Base-by-base conservation (phyloP, 2,113 vertebrate species). In the Amphilophus citrinellus region DNA sequence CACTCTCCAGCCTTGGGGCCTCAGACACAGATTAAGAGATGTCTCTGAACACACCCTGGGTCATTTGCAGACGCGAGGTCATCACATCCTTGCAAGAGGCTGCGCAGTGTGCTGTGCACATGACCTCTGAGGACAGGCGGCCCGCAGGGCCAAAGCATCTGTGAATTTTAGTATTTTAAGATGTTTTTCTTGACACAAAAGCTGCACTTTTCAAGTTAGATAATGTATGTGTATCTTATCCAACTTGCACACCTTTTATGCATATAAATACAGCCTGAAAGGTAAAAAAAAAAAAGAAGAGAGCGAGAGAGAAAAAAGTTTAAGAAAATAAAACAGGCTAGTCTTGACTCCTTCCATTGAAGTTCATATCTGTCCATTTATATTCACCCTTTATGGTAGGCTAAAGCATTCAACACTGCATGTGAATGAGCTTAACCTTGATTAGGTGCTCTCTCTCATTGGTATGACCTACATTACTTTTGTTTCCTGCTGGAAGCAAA, bases 141-240 rank as follows among this genome's bases (percentile, higher is more conserved):
- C 44, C 44, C 17, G 17, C 6, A 1, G 47, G 27, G 44, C 66
- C 66, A 53, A 73, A 73, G 66, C 17, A 32, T 53, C 3, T 53
- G 47, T 20, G 30, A 32, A 53, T 53, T 32, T 24, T 71, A 7
- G 18, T 17, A 53, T 73, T 53, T 71, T 20, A 71, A 71, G 44
- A 6, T 0, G 0, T 0, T 1, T 13, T 30, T 20, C 4, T 32
- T 5, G 30, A 30, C 66, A 71, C 14, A 5, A 71, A 5, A 73
- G 66, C 66, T 73, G 32, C 17, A 73, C 18, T 73, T 53, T 53
- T 73, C 32, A 53, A 53, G 27, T n/a, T 32, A 73, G 27, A 50
- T 32, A 73, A 73, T 30, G 30, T 27, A 32, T 2, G 0, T 32
- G 44, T 32, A 32, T 32, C 10, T 53, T 32, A 32, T 50, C 20